These are phyloP conservation scores for Hylaeus anthracinus DNA, from an alignment of 1,140 invertebrate species.

Conservation along the genomic window DNA sequence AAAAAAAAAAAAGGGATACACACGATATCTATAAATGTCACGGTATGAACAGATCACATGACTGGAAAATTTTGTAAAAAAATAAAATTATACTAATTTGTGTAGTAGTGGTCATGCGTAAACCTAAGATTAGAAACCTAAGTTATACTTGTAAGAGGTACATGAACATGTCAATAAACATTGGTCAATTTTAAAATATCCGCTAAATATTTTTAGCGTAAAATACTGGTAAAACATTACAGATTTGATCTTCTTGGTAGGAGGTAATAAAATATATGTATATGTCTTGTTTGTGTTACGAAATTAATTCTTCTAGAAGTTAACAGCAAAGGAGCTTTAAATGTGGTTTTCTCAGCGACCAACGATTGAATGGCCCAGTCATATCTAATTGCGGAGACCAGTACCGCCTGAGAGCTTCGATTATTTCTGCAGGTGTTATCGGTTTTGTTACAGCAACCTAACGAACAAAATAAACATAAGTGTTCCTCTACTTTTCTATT, in stretches of 20 bases:
- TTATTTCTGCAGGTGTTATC: conserved; percentile 82
- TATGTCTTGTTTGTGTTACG: neutral
- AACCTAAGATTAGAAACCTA: conserved; percentile 23
- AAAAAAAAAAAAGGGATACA: conserved; percentile 2
- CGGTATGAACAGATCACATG: conserved; percentile 10
- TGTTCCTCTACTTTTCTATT: neutral
- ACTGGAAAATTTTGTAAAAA: conserved; percentile 48
- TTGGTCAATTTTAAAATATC: conserved; percentile 57
- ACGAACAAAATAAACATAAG: conserved; percentile 42
- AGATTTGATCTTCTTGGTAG: neutral
- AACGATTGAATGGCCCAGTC: conserved; percentile 77
- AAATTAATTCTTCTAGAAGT: conserved; percentile 29
- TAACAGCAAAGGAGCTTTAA: conserved; percentile 74
- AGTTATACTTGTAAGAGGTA: conserved; percentile 42
- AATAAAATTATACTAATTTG: conserved; percentile 14
- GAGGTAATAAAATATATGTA: neutral
- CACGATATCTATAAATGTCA: neutral
- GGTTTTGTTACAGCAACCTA: conserved; percentile 73
- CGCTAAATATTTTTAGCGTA: neutral
- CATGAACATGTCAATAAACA: conserved; percentile 63
- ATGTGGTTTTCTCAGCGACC: conserved; percentile 72
- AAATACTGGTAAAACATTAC: conserved; percentile 10
- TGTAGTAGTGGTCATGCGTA: conserved; percentile 20
- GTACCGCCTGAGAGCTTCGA: conserved; percentile 82
- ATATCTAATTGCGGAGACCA: conserved; percentile 79